Conservation (phyloP, 2,113 vertebrate species). For the Toxotes jaculatrix region DNA sequence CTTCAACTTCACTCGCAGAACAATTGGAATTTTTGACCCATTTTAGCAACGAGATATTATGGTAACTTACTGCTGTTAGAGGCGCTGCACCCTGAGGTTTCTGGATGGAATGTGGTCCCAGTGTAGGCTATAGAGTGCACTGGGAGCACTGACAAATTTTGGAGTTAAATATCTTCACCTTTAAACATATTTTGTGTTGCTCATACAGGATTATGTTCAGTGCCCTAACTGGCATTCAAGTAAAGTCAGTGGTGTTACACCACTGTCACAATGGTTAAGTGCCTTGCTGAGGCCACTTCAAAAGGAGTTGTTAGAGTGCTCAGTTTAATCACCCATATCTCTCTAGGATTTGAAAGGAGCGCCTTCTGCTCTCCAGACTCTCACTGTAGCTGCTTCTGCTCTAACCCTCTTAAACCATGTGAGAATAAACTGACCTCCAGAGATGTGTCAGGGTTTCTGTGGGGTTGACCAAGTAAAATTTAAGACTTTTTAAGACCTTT, state of each 20-base stretch:
- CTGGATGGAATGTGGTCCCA: not conserved
- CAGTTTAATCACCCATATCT: not conserved
- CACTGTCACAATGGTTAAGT: not conserved
- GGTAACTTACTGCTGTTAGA: constrained; percentile 17
- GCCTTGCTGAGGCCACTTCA: not conserved
- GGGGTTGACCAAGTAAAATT: no score
- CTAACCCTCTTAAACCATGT: not conserved
- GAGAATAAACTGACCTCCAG: no score
- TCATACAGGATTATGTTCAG: not conserved
- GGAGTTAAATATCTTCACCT: not conserved
- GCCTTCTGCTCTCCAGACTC: constrained; percentile 8
- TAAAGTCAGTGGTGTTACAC: not conserved
- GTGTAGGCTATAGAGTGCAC: not conserved
- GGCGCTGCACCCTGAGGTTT: not conserved
- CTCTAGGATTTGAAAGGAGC: not conserved
- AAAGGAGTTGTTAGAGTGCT: not conserved
- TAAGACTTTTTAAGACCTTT: no score
- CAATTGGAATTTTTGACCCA: constrained; percentile 28
- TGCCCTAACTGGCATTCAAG: no score
- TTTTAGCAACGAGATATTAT: not conserved
- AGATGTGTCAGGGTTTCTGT: no score
- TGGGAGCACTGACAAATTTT: not conserved
- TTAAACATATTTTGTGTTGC: not conserved
- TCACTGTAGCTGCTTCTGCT: not conserved
- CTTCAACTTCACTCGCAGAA: constrained; percentile 7